Evolutionary conservation across 2,797 vertebrate species (phyloP).

Genomic region (Halcyon leucocephala): DNA sequence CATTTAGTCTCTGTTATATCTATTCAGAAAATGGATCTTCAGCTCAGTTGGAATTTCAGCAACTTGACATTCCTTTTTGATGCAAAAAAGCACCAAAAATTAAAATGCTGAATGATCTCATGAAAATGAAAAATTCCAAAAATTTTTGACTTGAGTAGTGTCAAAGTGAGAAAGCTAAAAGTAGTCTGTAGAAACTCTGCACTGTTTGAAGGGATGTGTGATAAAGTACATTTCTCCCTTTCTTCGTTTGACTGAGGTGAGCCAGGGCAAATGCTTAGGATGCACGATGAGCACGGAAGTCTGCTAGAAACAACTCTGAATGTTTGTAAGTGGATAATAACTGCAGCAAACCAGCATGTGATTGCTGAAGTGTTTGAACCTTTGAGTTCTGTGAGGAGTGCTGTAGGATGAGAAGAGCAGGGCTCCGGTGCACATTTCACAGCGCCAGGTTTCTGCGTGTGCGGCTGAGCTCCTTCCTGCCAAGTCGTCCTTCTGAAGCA

Average conservation of each 20-base stretch:
- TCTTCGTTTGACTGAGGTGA: background rate
- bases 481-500: background rate
- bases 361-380: background rate
- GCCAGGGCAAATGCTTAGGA: background rate
- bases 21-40: background rate
- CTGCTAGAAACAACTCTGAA: background rate
- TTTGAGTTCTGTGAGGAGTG: background rate
- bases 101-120: background rate
- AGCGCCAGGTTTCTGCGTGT: rapidly evolving
- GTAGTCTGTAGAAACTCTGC: background rate
- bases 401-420: too few species aligned
- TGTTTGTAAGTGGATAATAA: background rate
- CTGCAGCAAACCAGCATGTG: background rate
- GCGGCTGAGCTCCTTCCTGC: background rate
- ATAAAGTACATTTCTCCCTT: background rate
- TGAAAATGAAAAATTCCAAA: background rate
- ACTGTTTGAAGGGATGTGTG: background rate
- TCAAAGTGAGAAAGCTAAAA: background rate
- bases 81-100: background rate
- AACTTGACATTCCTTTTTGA: background rate
- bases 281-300: background rate
- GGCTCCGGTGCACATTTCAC: too few species aligned
- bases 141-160: background rate
- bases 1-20: too few species aligned
- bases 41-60: background rate